Conservation (phyloP, 2,888 invertebrate species). For the Dastarcus helophoroides region DNA sequence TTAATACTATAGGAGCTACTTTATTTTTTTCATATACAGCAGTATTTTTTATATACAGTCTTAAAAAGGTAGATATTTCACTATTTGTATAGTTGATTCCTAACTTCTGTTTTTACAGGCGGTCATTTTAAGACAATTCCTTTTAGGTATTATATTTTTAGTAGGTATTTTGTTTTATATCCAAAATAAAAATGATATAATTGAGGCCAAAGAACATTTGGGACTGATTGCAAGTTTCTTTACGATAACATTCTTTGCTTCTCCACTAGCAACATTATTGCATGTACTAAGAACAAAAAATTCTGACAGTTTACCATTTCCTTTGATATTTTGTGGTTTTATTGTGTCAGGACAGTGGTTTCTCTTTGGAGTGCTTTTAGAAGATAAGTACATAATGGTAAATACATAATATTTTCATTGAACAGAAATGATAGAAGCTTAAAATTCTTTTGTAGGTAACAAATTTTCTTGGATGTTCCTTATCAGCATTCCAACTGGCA, state of each 20-base stretch:
- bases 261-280: constrained; percentile 67
- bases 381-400: constrained; percentile 72
- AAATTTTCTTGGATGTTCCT: constrained; percentile 12
- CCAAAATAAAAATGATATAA: constrained; percentile 42
- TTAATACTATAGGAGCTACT: constrained; percentile 62
- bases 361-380: constrained; percentile 65
- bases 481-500: constrained; percentile 12
- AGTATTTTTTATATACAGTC: constrained; percentile 61
- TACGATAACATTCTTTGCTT: constrained; percentile 70
- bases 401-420: not conserved
- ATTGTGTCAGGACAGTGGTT: constrained; percentile 76
- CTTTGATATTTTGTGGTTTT: constrained; percentile 73
- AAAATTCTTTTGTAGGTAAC: constrained; percentile 9
- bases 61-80: constrained; percentile 47
- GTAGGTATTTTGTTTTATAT: constrained; percentile 48
- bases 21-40: constrained; percentile 59
- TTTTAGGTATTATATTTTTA: constrained; percentile 42
- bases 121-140: constrained; percentile 50
- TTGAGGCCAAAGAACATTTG: constrained; percentile 45
- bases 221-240: constrained; percentile 62
- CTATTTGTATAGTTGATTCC: not conserved
- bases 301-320: constrained; percentile 79
- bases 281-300: constrained; percentile 71
- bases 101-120: constrained; percentile 30
- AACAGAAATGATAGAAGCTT: not conserved